Conservation (phyloP, 2,888 invertebrate genomes). For the Nemotelus pantherinus region DNA sequence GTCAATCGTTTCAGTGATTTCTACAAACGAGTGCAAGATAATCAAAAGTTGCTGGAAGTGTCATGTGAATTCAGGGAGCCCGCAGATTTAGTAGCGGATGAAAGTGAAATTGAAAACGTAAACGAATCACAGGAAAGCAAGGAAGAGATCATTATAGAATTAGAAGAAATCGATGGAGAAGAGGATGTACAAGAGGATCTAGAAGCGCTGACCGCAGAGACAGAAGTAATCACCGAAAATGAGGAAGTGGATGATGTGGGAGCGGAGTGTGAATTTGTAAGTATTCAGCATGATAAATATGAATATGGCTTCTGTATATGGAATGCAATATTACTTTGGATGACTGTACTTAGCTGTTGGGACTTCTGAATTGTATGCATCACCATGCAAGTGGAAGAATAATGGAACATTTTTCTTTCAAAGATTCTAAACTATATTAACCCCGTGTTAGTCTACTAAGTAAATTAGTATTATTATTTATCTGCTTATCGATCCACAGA, state of each 20-base stretch:
- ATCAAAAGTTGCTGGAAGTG: conserved; percentile 45
- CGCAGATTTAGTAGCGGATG: no score
- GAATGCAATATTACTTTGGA: no score
- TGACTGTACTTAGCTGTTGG: no score
- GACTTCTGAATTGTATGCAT: no score
- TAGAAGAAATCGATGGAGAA: background rate
- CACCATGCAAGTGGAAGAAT: no score
- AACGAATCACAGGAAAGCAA: background rate
- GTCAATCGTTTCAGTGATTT: conserved; percentile 46
- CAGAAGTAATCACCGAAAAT: background rate
- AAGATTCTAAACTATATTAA: no score
- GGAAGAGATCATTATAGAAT: background rate
- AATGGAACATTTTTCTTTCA: no score
- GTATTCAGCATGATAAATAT: background rate
- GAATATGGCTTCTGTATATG: no score
- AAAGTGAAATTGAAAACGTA: background rate
- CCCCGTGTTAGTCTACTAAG: no score
- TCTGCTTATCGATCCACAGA: no score
- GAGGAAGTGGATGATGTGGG: conserved; percentile 8
- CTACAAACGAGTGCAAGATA: conserved; percentile 45
- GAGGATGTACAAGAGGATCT: background rate
- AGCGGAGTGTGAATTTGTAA: background rate
- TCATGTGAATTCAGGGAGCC: background rate
- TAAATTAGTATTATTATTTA: no score
- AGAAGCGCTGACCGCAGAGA: background rate